Evolutionary conservation across 2,113 vertebrate species (phyloP), one percentile per base, ranked within the genome.

Genomic region (Zeus faber): DNA sequence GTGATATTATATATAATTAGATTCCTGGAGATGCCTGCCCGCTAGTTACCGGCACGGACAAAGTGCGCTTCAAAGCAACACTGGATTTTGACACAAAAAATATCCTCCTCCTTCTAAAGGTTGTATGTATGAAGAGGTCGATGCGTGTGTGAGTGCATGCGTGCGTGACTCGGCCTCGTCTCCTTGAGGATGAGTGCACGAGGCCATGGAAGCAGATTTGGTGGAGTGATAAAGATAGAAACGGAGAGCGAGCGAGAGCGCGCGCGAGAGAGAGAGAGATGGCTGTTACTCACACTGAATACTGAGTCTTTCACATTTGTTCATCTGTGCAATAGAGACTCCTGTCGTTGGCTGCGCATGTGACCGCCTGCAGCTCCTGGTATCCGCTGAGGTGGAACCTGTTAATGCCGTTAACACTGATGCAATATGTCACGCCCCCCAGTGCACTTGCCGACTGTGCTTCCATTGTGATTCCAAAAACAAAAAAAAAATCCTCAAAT

Each of bases 191-290:
- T 37, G 33, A 37, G 33, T 37, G 14, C 33, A n/a, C n/a, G n/a
- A 37, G 33, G 11, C 33, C 13, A 14, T 37, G 33, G n/a, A 37
- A n/a, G n/a, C 33, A 37, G 11, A 37, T 37, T 37, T 37, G 33
- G 33, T 8, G 17, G 17, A 44, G 60, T 43, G 39, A 33, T 63
- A 63, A 59, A 64, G 68, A 70, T 70, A 69, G 72, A 76, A 73
- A 70, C 70, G 58, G 66, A 68, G 21, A 67, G 58, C 70, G 79
- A 81, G 82, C 72, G 79, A 81, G 77, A 82, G n/a, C n/a, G n/a
- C n/a, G 74, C 61, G 74, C 67, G 31, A 35, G 59, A 47, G 63
- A 58, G 66, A 60, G 64, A 57, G 74, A 63, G 53, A 72, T 62
- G 59, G 66, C 72, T 75, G 79, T 79, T 74, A 65, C 75, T 70